These are phyloP conservation scores for Sturmia bella DNA, from an alignment of 2,888 invertebrate genomes.

Conservation along the genomic window DNA sequence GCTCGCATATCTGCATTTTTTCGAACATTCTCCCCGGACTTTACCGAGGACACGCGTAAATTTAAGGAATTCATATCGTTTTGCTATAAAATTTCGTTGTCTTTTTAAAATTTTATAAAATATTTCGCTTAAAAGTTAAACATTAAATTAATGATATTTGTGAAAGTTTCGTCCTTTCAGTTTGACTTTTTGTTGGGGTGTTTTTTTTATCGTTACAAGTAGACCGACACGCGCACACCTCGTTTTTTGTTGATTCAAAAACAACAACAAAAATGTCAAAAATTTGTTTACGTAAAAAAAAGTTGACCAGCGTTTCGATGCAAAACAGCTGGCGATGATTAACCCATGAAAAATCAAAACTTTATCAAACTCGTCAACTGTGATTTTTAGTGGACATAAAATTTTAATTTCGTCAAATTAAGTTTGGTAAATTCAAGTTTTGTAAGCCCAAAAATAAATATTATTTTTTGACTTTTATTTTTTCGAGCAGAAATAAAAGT, in stretches of 20 bases:
- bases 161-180: slow-evolving; percentile 8
- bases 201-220: slow-evolving; percentile 12
- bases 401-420: not conserved
- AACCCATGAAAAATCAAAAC: not conserved
- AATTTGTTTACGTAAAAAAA: slow-evolving; percentile 16
- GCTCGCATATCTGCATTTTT: slow-evolving; percentile 76
- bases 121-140: slow-evolving; percentile 26
- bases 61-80: slow-evolving; percentile 75
- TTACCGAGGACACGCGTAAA: slow-evolving; percentile 75
- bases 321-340: slow-evolving; percentile 13
- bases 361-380: no score
- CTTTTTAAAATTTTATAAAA: slow-evolving; percentile 1
- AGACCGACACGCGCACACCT: slow-evolving; percentile 52
- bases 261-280: slow-evolving; percentile 27
- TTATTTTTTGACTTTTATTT: no score
- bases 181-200: slow-evolving; percentile 2
- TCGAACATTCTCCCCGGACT: slow-evolving; percentile 74
- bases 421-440: no score
- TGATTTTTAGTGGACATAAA: no score
- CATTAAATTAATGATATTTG: slow-evolving; percentile 37
- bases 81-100: slow-evolving; percentile 24
- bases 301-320: not conserved
- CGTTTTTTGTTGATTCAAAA: slow-evolving; percentile 43
- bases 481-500: no score
- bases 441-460: no score